Evolutionary conservation across 2,113 vertebrate species (phyloP).

Genomic region (Bolborhynchus lineola): DNA sequence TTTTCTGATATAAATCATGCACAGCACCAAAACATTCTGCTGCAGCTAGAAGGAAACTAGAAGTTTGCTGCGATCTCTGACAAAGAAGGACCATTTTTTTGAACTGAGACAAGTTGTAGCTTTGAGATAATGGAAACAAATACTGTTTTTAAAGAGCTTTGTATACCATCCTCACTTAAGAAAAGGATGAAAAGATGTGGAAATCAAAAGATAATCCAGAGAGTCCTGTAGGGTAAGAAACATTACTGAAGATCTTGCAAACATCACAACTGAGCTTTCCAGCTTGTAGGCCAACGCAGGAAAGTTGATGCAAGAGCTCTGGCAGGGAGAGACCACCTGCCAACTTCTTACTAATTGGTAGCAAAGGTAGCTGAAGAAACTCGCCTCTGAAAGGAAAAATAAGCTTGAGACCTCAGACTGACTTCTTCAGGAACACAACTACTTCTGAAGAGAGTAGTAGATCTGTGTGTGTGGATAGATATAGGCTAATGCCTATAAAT

Average conservation of each 20-base stretch:
- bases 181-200: neutral
- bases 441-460: slow-evolving; percentile 18
- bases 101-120: neutral
- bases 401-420: neutral
- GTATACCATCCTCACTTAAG: neutral
- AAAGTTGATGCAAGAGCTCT: neutral
- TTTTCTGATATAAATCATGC: neutral
- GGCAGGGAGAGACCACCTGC: neutral
- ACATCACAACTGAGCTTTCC: neutral
- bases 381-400: neutral
- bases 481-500: slow-evolving; percentile 28
- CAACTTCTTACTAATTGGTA: neutral
- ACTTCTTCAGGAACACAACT: slow-evolving; percentile 17
- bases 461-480: neutral
- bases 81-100: neutral
- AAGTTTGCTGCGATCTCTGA: neutral
- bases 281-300: neutral
- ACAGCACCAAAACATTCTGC: neutral
- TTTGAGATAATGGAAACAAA: neutral
- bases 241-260: neutral
- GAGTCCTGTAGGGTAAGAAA: neutral
- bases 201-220: neutral
- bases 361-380: neutral
- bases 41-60: neutral
- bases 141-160: neutral